A percentile compares a stretch with the other conserved stretches of the same genome.
Evolutionary conservation across 2,888 invertebrate genomes (phyloP).

Genomic region (Aethes cnicana): DNA sequence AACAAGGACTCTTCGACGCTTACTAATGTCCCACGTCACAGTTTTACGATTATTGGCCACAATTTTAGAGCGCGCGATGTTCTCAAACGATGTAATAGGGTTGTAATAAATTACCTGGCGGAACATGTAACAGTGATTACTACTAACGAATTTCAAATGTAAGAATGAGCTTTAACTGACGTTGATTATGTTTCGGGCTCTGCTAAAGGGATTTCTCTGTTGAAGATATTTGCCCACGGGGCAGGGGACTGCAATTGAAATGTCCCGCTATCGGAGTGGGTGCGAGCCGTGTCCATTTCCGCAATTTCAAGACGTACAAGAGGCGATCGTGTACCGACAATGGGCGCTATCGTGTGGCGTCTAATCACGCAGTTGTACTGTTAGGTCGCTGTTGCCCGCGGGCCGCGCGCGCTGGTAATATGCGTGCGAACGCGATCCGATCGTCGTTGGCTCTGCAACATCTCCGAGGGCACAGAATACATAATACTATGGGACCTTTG

Average conservation of each 20-base stretch:
- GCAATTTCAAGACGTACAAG: conserved; percentile 78
- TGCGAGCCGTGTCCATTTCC: conserved; percentile 77
- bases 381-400: conserved; percentile 69
- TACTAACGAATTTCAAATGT: conserved; percentile 38
- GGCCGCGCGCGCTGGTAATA: conserved; percentile 62
- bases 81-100: conserved; percentile 47
- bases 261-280: conserved; percentile 75
- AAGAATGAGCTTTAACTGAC: background rate
- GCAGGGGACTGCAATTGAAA: conserved; percentile 71
- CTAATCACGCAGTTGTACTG: conserved; percentile 78
- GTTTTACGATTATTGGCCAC: conserved; percentile 65
- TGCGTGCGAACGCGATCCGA: conserved; percentile 79
- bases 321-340: conserved; percentile 80
- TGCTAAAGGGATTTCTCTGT: conserved; percentile 38
- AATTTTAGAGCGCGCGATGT: conserved; percentile 55
- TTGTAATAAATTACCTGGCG: conserved; percentile 51
- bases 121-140: conserved; percentile 48
- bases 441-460: conserved; percentile 52
- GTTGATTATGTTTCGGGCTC: conserved; percentile 8
- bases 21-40: conserved; percentile 69
- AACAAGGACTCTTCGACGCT: conserved; percentile 70
- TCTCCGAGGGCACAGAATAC: conserved; percentile 32
- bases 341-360: conserved; percentile 79
- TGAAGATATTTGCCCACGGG: conserved; percentile 61
- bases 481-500: conserved; percentile 21